A percentile compares a stretch with the other conserved stretches of the same genome.
Conservation (phyloP, 2,888 invertebrate genomes). For the Callyntrura sp. region DNA sequence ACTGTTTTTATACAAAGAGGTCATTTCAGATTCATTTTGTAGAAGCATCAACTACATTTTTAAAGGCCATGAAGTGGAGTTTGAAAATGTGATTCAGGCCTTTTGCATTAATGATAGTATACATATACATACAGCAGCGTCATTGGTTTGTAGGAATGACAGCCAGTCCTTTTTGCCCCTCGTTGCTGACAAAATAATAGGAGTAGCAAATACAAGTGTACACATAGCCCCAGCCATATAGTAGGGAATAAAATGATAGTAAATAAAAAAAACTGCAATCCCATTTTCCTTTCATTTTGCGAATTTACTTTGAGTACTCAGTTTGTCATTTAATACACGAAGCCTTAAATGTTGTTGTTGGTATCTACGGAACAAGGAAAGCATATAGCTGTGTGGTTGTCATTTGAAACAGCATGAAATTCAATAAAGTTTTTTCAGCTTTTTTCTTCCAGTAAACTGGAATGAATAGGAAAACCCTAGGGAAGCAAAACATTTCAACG, state of each 20-base stretch:
- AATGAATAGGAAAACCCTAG: neutral
- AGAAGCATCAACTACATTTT: neutral
- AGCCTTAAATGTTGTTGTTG: neutral
- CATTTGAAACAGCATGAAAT: conserved; percentile 17
- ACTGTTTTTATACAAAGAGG: neutral
- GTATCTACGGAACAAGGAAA: neutral
- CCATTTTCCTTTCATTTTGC: neutral
- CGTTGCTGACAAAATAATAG: neutral
- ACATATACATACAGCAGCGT: no score
- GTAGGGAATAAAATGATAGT: neutral
- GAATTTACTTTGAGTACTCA: neutral
- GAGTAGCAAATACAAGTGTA: no score
- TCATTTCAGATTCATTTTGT: neutral
- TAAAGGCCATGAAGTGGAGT: conserved; percentile 18
- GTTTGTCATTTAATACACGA: neutral
- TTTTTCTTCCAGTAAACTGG: neutral
- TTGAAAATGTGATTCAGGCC: neutral
- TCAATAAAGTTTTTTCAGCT: neutral
- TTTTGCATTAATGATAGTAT: no score
- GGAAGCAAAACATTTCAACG: neutral
- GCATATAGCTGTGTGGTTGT: neutral
- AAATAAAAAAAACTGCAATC: neutral
- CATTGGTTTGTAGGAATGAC: no score
- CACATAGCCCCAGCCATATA: no score
- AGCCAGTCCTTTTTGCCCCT: neutral